Base-by-base conservation (phyloP, 1,140 invertebrate genomes). In the Drosophila athabasca region DNA sequence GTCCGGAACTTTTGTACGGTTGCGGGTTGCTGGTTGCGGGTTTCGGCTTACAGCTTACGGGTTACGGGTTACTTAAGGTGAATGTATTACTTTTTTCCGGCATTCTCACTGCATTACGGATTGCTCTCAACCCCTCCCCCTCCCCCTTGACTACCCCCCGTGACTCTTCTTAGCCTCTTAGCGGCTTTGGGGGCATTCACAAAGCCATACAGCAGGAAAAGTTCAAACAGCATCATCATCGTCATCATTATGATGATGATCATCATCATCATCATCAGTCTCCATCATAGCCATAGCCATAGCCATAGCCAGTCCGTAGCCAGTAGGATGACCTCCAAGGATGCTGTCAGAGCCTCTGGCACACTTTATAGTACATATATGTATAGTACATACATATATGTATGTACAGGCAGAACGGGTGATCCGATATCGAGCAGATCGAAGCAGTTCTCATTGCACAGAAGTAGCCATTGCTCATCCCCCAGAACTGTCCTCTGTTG, bases 51-150 rank as follows among this genome's bases (percentile, higher is more conserved):
- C 64, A 54, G 48, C 39, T 46, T 72, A 24, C 58, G 19, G 29
- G 39, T 73, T 65, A 54, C 62, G 58, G 73, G 73, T 76, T 76
- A 76, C 73, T 76, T 68, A 76, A 57, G 72, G 73, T 76, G 73
- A 76, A 76, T 50, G 73, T 76, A 76, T 76, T 76, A 76, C 73
- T 76, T 76, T 76, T 39, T 66, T 76, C 53, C 52, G 61, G 53
- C 29, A 55, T 57, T 62, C 46, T 73, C 67, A 62, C 65, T 69
- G 48, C 68, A 71, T 70, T 70, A 70, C 68, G 41, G n/a, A 29
- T 11, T 31, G 13, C 26, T 24, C 4, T 11, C 17, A 9, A n/a
- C n/a, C n/a, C n/a, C n/a, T n/a, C n/a, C 11, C 2, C 15, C 8
- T 43, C 31, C 24, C 24, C 17, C 17, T 19, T 1, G 17, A 19